Evolutionary conservation across 2,888 invertebrate species (phyloP), one percentile per base, ranked within the genome.

Genomic region (Oxytorus armatus): DNA sequence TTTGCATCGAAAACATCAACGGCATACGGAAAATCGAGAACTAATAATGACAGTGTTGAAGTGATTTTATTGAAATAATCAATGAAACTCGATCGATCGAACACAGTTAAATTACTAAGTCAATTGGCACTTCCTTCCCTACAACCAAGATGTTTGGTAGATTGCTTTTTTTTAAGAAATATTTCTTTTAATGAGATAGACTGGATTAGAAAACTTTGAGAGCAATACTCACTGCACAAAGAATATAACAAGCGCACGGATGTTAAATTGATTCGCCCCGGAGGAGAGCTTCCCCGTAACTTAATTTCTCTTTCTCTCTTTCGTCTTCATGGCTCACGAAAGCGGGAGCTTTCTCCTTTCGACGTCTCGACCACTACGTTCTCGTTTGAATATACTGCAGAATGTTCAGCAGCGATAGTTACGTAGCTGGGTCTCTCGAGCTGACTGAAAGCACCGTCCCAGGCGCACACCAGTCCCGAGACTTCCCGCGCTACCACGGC

Each of bases 401-500:
- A 49, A 76, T 49, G 53, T 65, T 77, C 59, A 61, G 29, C 33
- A 29, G 70, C 21, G 53, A 66, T 63, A 39, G 70, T 72, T 73
- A 77, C 57, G 57, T 61, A 75, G 69, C 68, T 76, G 61, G 49
- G 42, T 77, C 63, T 66, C 57, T 77, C 80, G 36, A 44, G 51
- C 61, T 66, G 29, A 63, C 68, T 55, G 70, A 33, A 51, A 72
- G 33, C 47, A n/a, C n/a, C n/a, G 63, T 69, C 72, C 79, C 83
- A 74, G 80, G 44, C 74, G 44, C 44, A 55, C 36, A 73, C 76
- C 49, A 72, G 47, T 55, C 55, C 55, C 73, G 55, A 68, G 73
- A 77, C 29, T 73, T 36, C 23, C 59, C 73, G 51, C 77, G 33
- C 49, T 55, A 84, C 84, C 84, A 85, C 84, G 81, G 88, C 88